These are phyloP conservation scores for Uropetala carovei DNA, from an alignment of 2,888 invertebrate species.

Conservation along the genomic window DNA sequence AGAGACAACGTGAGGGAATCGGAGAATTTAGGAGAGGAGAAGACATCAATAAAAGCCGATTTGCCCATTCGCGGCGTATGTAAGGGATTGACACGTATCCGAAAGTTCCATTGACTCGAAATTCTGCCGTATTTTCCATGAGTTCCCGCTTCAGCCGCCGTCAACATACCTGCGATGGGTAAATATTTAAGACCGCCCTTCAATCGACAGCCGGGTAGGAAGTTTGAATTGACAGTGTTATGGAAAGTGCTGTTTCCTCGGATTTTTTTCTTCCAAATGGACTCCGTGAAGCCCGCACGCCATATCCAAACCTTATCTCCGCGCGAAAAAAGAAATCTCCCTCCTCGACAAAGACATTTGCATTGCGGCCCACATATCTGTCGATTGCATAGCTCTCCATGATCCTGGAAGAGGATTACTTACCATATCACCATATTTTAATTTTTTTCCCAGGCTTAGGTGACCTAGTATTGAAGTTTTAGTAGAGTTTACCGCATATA, in stretches of 20 bases:
- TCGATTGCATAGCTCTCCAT: not conserved
- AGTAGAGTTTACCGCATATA: no score
- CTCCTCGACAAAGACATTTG: not conserved
- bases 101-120: not conserved
- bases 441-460: not conserved
- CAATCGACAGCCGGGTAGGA: not conserved
- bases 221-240: slow-evolving; percentile 17
- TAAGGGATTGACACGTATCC: not conserved
- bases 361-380: not conserved
- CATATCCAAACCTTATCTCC: slow-evolving; percentile 3
- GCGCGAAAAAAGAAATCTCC: not conserved
- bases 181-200: slow-evolving; percentile 13
- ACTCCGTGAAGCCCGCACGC: not conserved
- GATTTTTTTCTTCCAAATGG: slow-evolving; percentile 21
- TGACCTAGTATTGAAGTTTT: slow-evolving; percentile 1
- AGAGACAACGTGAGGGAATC: not conserved
- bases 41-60: not conserved
- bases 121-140: not conserved
- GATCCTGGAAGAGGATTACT: not conserved
- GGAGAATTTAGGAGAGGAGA: not conserved
- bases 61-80: not conserved
- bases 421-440: not conserved
- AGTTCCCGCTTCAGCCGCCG: not conserved
- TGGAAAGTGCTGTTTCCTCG: slow-evolving; percentile 21
- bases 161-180: not conserved